Percentiles rank a stretch among this genome's conserved stretches.
Conservation (phyloP, 37 sponge, comb jelly and placozoan genomes). For the Ianthella basta region DNA sequence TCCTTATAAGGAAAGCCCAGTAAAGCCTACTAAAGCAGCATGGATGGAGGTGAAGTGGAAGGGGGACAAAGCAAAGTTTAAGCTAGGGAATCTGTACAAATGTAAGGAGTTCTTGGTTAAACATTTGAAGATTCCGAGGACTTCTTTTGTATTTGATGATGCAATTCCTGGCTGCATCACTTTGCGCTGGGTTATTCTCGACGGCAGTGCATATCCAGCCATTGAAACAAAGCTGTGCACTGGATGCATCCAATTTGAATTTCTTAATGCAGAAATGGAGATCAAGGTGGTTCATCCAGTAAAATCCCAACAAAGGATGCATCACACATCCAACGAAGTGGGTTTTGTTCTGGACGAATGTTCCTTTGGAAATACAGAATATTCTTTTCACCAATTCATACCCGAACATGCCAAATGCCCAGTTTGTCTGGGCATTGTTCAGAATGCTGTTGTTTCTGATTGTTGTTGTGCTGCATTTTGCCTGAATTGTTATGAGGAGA, state of each 20-base stretch:
- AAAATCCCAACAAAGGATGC: too few relatives aligned
- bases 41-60: conserved; percentile 18
- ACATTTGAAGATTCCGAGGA: not conserved
- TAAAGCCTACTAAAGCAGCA: not conserved
- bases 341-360: not conserved
- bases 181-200: conserved; percentile 4
- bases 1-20: too few relatives aligned
- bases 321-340: too few relatives aligned
- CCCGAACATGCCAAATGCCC: not conserved
- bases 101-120: not conserved
- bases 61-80: not conserved
- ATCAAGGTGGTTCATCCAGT: not conserved
- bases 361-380: conserved; percentile 4
- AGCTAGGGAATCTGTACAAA: conserved; percentile 2
- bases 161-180: not conserved
- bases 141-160: not conserved
- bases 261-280: not conserved
- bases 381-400: not conserved
- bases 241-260: not conserved
- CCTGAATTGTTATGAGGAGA: not conserved
- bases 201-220: not conserved
- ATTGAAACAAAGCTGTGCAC: not conserved
- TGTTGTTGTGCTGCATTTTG: not conserved
- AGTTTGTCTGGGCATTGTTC: not conserved
- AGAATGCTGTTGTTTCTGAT: not conserved